Evolutionary conservation across 2,888 invertebrate genomes (phyloP), one percentile per base, ranked within the genome.

Genomic region (Harpalus rubripes): DNA sequence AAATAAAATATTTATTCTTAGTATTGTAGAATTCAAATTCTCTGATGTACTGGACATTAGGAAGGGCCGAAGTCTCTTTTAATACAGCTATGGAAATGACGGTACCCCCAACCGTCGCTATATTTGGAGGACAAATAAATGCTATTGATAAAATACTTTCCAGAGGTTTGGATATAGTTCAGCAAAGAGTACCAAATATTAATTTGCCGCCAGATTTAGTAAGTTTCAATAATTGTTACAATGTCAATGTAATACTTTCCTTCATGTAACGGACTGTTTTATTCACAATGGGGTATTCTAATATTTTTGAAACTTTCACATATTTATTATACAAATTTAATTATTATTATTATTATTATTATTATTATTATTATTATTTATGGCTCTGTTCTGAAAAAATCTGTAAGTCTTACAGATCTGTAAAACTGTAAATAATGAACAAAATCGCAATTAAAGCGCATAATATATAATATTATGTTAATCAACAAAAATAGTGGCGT

Each of bases 161-260:
- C 91, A 95, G 94, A 89, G 96, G 97, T 84, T 93, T 98, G 86
- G 97, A 97, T 87, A 93, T 96, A 58, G 95, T 98, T n/a, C 97
- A 98, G 90, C 94, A 96, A 88, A 94, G 94, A 85, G 95, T 97
- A 74, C 98, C 98, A 0, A 94, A 95, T 0, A 95, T 98, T 86
- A 95, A 95, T 89, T 92, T 97, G 87, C 96, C 97, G 5, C 97
- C 98, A 7, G 94, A 97, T 92, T 94, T 96, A 93, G 72, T 74
- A 74, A 41, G 32, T 74, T 59, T 16, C 3, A 59, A 16, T 78
- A 1, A 52, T 65, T 65, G 18, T 86, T 32, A 32, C 56, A 56
- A 56, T 12, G 5, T n/a, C 0, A 6, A 12, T 56, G 5, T 56
- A n/a, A 56, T 12, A 56, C 1, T 1, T 10, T 4, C 10, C 0